Conservation (phyloP, 1,140 invertebrate species). For the Tachypleus tridentatus region DNA sequence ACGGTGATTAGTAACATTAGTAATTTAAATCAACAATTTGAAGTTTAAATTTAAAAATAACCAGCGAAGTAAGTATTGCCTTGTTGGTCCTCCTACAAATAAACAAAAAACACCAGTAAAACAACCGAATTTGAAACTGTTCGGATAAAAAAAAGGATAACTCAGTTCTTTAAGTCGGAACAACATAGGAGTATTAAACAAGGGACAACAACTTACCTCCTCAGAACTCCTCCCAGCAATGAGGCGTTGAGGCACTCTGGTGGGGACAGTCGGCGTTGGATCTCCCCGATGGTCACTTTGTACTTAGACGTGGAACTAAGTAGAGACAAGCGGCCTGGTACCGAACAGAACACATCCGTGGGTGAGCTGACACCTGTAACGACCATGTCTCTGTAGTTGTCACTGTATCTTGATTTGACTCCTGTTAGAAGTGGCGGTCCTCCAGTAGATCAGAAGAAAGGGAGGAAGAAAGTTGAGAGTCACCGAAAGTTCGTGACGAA, state of each 20-base stretch:
- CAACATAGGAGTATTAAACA: too few species aligned
- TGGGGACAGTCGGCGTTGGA: conserved; percentile 89
- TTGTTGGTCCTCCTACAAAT: too few species aligned
- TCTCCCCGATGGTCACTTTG: conserved; percentile 98
- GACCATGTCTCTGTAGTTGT: conserved; percentile 31
- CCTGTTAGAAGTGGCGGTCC: conserved; percentile 30
- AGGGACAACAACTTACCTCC: conserved; percentile 51
- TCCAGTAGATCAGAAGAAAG: not conserved
- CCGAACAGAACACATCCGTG: conserved; percentile 64
- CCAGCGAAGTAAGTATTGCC: too few species aligned
- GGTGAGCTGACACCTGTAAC: conserved; percentile 41
- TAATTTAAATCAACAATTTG: too few species aligned
- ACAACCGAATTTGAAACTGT: too few species aligned
- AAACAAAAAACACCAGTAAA: too few species aligned
- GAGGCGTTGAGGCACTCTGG: conserved; percentile 99
- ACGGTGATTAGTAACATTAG: too few species aligned
- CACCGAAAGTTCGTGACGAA: too few species aligned
- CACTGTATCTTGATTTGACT: conserved; percentile 48
- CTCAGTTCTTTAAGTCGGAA: too few species aligned
- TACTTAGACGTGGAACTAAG: conserved; percentile 98
- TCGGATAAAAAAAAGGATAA: too few species aligned
- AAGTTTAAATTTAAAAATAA: too few species aligned
- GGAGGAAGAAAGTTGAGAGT: too few species aligned
- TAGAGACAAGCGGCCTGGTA: conserved; percentile 90
- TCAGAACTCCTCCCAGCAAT: conserved; percentile 87